Evolutionary conservation across 2,888 invertebrate genomes (phyloP).

Genomic region (Trachelus iudaicus): DNA sequence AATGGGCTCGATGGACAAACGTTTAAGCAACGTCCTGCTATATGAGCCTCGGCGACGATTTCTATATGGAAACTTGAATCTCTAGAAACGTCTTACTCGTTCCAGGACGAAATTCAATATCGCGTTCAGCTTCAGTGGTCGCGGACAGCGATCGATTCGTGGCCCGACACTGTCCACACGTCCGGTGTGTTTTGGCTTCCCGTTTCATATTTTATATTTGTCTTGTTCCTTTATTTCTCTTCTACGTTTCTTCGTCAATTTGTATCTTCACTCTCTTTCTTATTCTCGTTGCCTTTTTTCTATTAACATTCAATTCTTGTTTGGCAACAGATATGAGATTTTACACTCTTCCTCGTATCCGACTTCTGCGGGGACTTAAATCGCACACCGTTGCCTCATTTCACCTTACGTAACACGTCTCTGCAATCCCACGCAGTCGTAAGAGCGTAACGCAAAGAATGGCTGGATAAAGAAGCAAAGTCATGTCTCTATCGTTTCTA

Average conservation of each 20-base stretch:
- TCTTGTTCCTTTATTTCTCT: background rate
- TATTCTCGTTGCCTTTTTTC: too few species aligned
- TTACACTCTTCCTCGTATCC: constrained; percentile 19
- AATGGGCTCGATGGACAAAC: background rate
- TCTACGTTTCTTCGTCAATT: background rate
- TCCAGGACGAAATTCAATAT: constrained; percentile 23
- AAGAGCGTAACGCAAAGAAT: constrained; percentile 47
- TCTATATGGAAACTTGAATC: background rate
- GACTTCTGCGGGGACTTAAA: constrained; percentile 25
- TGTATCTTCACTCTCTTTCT: background rate
- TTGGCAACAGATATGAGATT: constrained; percentile 9
- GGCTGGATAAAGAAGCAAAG: constrained; percentile 13
- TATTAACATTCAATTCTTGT: background rate
- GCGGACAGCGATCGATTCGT: constrained; percentile 27
- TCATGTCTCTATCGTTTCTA: constrained; percentile 1
- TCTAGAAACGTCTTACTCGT: background rate
- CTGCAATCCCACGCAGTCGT: constrained; percentile 39
- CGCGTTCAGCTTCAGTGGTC: constrained; percentile 24
- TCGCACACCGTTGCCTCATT: constrained; percentile 19
- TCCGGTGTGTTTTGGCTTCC: constrained; percentile 26
- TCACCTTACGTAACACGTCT: constrained; percentile 42
- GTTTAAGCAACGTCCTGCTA: background rate
- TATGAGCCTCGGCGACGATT: background rate
- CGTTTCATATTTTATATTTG: constrained; percentile 11
- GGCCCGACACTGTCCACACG: background rate